A percentile compares a stretch with the other conserved stretches of the same genome.
These are phyloP conservation scores for Papilio polytes DNA, from an alignment of 1,140 invertebrate species.

Conservation along the genomic window DNA sequence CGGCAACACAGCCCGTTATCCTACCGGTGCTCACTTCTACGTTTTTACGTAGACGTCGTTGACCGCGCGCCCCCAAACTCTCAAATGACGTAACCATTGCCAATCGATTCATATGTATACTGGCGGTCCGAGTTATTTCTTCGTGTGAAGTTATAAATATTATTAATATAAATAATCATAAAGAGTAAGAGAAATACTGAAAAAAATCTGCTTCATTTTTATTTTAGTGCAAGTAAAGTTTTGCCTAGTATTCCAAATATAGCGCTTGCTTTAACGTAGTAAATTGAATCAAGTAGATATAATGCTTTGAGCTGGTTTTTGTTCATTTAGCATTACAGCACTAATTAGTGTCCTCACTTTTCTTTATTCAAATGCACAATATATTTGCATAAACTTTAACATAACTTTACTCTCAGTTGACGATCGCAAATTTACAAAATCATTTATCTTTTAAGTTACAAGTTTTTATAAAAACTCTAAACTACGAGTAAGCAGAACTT, in stretches of 20 bases:
- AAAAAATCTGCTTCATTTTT: background rate
- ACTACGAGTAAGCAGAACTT: too few species aligned
- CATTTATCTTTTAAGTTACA: too few species aligned
- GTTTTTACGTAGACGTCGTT: background rate
- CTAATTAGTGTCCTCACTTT: background rate
- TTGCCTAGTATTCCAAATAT: background rate
- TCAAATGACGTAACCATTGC: constrained; percentile 18
- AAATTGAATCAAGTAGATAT: background rate
- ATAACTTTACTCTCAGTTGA: background rate
- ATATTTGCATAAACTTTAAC: background rate
- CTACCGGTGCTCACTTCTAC: background rate
- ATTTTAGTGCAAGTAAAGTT: background rate
- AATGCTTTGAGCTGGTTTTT: background rate
- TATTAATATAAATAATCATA: background rate
- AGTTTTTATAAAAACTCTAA: too few species aligned
- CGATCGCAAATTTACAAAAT: too few species aligned
- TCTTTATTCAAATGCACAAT: background rate
- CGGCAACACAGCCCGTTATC: background rate
- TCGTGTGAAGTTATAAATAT: background rate
- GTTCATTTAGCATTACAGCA: background rate
- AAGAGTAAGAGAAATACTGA: constrained; percentile 1
- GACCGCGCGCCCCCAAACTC: constrained; percentile 2
- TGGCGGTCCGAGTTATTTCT: background rate
- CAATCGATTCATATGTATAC: constrained; percentile 18
- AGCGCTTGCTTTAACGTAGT: background rate